phyloP scores from a whole-genome alignment of 2,113 vertebrate species.

The Pionites leucogaster region DNA sequence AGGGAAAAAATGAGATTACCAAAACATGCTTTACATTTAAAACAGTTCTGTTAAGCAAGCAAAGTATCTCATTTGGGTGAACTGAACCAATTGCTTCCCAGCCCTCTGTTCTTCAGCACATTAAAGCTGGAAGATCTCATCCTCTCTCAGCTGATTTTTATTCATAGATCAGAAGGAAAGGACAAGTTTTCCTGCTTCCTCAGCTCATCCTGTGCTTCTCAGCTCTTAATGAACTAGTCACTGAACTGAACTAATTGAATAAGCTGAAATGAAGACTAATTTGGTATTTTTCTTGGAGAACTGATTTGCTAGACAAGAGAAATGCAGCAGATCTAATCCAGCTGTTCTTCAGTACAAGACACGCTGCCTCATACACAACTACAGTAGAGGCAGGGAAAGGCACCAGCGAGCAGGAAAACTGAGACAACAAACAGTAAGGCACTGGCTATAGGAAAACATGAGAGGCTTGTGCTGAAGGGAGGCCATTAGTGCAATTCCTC shows the following conservation, averaged over 20 bases:
- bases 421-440: background rate
- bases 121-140: slow-evolving; percentile 21
- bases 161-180: slow-evolving; percentile 29
- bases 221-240: slow-evolving; percentile 42
- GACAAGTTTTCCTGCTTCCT: slow-evolving; percentile 25
- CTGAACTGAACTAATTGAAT: slow-evolving; percentile 53
- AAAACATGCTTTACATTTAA: slow-evolving; percentile 41
- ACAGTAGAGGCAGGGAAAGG: background rate
- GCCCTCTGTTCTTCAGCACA: slow-evolving; percentile 6
- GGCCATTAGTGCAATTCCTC: background rate
- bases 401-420: background rate
- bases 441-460: background rate
- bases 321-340: slow-evolving; percentile 25
- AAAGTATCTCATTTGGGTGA: slow-evolving; percentile 22
- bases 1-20: background rate
- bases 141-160: slow-evolving; percentile 41
- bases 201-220: slow-evolving; percentile 19
- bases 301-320: slow-evolving; percentile 23
- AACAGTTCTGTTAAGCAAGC: slow-evolving; percentile 32
- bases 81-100: slow-evolving; percentile 22
- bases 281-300: slow-evolving; percentile 49
- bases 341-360: background rate
- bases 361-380: background rate
- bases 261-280: slow-evolving; percentile 48
- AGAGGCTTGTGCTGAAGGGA: background rate